These are phyloP conservation scores for Apodemia zela DNA, from an alignment of 2,888 invertebrate species.

Conservation along the genomic window DNA sequence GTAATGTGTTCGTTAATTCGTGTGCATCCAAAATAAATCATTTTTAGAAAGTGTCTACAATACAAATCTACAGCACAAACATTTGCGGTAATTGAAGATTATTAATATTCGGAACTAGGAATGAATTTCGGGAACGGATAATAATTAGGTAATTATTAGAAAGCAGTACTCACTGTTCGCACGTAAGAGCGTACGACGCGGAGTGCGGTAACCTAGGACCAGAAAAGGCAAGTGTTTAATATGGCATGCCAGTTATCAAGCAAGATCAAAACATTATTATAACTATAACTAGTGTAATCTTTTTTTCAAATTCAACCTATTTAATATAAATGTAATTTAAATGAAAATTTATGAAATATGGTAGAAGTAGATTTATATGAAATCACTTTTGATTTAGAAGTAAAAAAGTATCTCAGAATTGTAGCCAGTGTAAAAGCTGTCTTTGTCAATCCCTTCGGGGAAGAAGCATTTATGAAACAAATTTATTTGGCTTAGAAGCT, in stretches of 20 bases:
- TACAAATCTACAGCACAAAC: slow-evolving; percentile 7
- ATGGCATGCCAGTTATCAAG: slow-evolving; percentile 77
- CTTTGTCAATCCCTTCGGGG: background rate
- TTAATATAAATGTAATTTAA: background rate
- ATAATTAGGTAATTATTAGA: slow-evolving; percentile 41
- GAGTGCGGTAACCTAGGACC: slow-evolving; percentile 82
- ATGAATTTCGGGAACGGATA: slow-evolving; percentile 26
- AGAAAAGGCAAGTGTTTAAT: slow-evolving; percentile 71
- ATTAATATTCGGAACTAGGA: slow-evolving; percentile 5
- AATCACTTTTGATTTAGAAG: background rate
- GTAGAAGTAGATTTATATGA: background rate
- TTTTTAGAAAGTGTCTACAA: background rate
- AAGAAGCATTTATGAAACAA: background rate
- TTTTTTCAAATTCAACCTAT: slow-evolving; percentile 4
- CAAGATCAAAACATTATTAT: slow-evolving; percentile 44
- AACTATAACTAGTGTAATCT: background rate
- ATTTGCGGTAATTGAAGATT: background rate
- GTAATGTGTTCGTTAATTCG: background rate
- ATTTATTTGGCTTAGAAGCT: background rate
- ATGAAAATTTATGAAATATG: too few species aligned
- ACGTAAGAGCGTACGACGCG: slow-evolving; percentile 82
- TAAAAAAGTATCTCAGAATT: background rate
- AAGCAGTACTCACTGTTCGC: slow-evolving; percentile 83
- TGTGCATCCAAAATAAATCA: background rate
- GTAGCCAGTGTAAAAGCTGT: background rate